Evolutionary conservation across 2,888 invertebrate species (phyloP), one percentile per base, ranked within the genome.

Genomic region (Polydrusus tereticollis): DNA sequence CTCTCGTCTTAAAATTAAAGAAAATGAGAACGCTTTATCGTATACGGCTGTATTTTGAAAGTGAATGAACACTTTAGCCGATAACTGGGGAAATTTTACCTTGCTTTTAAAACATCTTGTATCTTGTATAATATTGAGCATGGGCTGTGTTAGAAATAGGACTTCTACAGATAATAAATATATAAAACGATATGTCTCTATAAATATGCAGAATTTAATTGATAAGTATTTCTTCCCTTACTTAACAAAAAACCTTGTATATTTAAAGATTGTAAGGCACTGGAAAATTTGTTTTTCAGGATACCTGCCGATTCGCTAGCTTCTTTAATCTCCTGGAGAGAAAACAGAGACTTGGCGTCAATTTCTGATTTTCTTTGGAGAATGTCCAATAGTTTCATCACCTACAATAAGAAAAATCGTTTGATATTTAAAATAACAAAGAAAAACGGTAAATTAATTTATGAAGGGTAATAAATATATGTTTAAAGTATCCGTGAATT

Each of bases 231-330:
- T 12, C 76, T 75, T 20, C 92, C 94, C 85, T 94, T 95, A 81
- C 95, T 92, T 75, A 98, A 86, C 75, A 98, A 87, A 86, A 92
- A 93, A 8, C 97, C 96, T 83, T 95, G 94, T 78, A 91, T 88
- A 83, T 98, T 97, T 77, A 97, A 88, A 36, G 92, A 90, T 76
- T 92, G 90, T 62, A 98, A 88, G 57, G 96, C 88, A 75, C 90
- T 89, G 57, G 88, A 88, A 75, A 94, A 90, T 80, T 93, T 91
- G 0, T 89, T 87, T 41, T 87, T 84, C 0, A 88, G 83, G 43
- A 97, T 87, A 1, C 91, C 91, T 0, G 90, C 89, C 6, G 89
- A 87, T 78, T 87, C 86, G 23, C 92, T 92, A 64, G 96, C 88
- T 80, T 93, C 90, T 81, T 91, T 90, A 79, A 98, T 87, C 85